phyloP scores from a whole-genome alignment of 1,140 invertebrate genomes.

The Brachionus paranguensis region DNA sequence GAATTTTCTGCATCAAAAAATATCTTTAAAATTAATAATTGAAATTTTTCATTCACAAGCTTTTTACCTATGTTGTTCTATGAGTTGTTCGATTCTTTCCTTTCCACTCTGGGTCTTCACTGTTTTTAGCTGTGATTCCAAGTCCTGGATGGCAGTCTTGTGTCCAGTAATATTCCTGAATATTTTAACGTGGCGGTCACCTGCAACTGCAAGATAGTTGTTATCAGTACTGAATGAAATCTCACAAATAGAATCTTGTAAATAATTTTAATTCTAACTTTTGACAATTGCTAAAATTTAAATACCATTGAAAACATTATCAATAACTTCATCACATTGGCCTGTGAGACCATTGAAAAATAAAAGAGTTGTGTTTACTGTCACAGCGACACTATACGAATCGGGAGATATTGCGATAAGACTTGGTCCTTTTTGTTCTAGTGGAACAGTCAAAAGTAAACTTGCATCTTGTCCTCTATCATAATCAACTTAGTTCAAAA shows the following conservation, averaged over 20 bases:
- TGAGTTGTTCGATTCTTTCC: slow-evolving; percentile 67
- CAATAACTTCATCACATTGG: slow-evolving; percentile 62
- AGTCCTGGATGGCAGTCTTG: slow-evolving; percentile 63
- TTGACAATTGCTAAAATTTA: slow-evolving; percentile 41
- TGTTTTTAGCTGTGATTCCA: slow-evolving; percentile 64
- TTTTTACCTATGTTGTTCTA: slow-evolving; percentile 61
- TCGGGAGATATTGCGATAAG: slow-evolving; percentile 68
- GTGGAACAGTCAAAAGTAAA: slow-evolving; percentile 62
- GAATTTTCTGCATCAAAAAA: background rate
- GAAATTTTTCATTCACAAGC: background rate
- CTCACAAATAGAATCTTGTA: slow-evolving; percentile 63
- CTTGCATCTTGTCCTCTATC: slow-evolving; percentile 70
- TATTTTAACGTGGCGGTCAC: slow-evolving; percentile 70
- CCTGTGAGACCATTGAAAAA: slow-evolving; percentile 67
- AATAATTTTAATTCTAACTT: background rate
- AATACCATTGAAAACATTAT: slow-evolving; percentile 61
- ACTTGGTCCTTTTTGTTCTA: slow-evolving; percentile 44
- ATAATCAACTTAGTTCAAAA: slow-evolving; percentile 64
- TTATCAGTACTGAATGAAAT: slow-evolving; percentile 68
- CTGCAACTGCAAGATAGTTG: slow-evolving; percentile 68
- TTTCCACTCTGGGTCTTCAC: slow-evolving; percentile 62
- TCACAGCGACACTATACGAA: slow-evolving; percentile 67
- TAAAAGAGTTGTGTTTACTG: slow-evolving; percentile 62
- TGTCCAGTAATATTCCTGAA: slow-evolving; percentile 75
- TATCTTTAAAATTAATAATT: background rate